Percentiles rank a stretch among this genome's conserved stretches.
Conservation (phyloP, 2,888 invertebrate species). For the Pandemis cinnamomeana region DNA sequence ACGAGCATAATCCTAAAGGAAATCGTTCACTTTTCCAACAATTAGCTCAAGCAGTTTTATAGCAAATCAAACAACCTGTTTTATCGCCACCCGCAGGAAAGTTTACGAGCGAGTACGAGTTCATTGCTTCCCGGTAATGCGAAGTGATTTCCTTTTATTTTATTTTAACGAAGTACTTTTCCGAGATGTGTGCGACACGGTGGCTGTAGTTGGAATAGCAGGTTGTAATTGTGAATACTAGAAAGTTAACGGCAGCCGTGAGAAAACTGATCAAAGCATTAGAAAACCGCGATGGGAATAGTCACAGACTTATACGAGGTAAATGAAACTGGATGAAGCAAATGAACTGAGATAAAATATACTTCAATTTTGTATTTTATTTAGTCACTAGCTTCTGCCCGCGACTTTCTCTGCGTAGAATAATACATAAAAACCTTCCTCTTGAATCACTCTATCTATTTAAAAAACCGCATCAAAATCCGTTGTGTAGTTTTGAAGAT, state of each 20-base stretch:
- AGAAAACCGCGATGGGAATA: conserved; percentile 31
- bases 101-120: conserved; percentile 15
- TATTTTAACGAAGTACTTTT: neutral
- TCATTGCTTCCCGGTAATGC: conserved; percentile 32
- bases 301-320: neutral
- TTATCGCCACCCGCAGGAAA: conserved; percentile 19
- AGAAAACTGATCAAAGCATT: conserved; percentile 30
- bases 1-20: neutral
- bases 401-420: no score
- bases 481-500: no score
- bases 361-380: no score
- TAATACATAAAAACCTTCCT: no score
- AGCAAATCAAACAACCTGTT: conserved; percentile 31
- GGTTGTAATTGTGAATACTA: conserved; percentile 4
- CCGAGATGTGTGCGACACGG: conserved; percentile 7
- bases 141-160: conserved; percentile 17
- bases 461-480: no score
- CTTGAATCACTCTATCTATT: no score
- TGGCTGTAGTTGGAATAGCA: conserved; percentile 12
- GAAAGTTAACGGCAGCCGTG: conserved; percentile 33
- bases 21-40: conserved; percentile 4
- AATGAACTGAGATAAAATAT: neutral
- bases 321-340: neutral
- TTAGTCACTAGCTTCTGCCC: no score
- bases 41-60: conserved; percentile 23